Base-by-base conservation (phyloP, 2,113 vertebrate species). In the Proterorhinus semilunaris region DNA sequence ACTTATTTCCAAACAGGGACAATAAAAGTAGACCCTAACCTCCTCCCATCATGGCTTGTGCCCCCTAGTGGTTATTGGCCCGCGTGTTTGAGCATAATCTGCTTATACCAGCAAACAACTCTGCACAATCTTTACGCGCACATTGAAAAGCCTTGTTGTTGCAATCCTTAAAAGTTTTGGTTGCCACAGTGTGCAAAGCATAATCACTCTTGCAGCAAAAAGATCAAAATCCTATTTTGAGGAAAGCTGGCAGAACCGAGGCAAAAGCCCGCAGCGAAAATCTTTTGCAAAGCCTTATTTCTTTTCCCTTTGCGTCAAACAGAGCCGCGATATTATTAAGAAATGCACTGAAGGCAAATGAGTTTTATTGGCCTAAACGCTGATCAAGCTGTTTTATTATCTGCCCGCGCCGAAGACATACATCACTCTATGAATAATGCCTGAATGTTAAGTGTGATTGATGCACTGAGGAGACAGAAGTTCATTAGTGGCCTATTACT, bases 221-320 rank as follows among this genome's bases (percentile, higher is more conserved):
- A 86, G 80, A 90, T 87, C 81, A 84, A 85, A 89, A 85, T 79
- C 75, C 73, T 72, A 80, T 85, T 83, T 83, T 53, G 47, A 74
- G 71, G 73, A 80, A 89, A 80, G 69, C 74, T 72, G 51, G 74
- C 64, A 66, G 58, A 10, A n/a, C 58, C 72, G 8, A 78, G 65
- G 65, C 71, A 72, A 74, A 85, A 80, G 66, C 80, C 80, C 64
- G 53, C 43, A 76, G 80, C 71, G 62, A 72, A 74, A 73, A 51
- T 49, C 52, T 68, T 54, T 62, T 62, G 51, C 43, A 36, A 27
- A 10, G 27, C 27, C 27, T 36, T 36, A 36, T 36, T 55, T 71
- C 21, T 51, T 47, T 16, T 21, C 53, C 62, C 47, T 46, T 10
- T 46, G 52, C 58, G 6, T 6, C 27, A 61, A 44, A 61, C 11